These are phyloP conservation scores for Heterodera schachtii DNA, from an alignment of 1,140 invertebrate species.

Conservation along the genomic window DNA sequence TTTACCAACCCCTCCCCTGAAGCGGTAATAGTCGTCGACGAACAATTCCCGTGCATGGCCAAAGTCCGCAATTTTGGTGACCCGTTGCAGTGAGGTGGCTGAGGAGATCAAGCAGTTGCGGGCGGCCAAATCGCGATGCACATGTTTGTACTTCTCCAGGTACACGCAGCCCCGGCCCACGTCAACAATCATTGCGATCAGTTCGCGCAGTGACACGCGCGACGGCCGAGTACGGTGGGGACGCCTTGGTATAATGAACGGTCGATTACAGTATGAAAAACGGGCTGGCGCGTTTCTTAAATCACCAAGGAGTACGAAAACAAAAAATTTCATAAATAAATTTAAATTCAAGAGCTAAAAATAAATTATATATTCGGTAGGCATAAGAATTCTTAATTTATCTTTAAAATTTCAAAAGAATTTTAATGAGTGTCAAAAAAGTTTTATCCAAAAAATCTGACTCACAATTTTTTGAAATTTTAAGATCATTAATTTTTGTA, in stretches of 20 bases:
- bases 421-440: no score
- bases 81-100: constrained; percentile 59
- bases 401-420: no score
- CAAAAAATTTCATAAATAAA: no score
- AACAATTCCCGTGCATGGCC: constrained; percentile 91
- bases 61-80: constrained; percentile 95
- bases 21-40: constrained; percentile 92
- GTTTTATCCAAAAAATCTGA: no score
- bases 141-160: constrained; percentile 78
- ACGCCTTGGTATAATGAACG: constrained; percentile 8
- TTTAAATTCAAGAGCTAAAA: no score
- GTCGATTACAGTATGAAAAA: no score
- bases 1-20: constrained; percentile 71
- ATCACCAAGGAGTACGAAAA: no score
- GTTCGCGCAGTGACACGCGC: constrained; percentile 76
- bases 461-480: no score
- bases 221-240: constrained; percentile 46
- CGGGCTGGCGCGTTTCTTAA: no score
- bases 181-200: constrained; percentile 88
- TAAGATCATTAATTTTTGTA: no score
- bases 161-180: constrained; percentile 82
- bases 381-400: no score
- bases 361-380: no score
- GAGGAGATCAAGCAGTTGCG: constrained; percentile 69
- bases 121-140: constrained; percentile 84